These are phyloP conservation scores for Agapornis canus DNA, from an alignment of 2,797 vertebrate genomes.

Conservation along the genomic window DNA sequence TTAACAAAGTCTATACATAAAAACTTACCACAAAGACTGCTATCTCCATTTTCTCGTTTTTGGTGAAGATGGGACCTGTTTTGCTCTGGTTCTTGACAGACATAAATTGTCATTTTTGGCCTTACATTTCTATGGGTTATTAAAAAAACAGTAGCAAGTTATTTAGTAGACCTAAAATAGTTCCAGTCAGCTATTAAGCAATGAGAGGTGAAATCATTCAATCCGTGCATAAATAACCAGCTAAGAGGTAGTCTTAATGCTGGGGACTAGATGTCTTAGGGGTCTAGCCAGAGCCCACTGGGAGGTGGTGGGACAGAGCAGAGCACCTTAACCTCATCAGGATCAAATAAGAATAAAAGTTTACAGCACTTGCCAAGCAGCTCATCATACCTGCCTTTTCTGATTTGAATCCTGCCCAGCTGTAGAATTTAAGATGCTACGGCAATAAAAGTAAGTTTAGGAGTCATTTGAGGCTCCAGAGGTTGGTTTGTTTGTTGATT, in stretches of 20 bases:
- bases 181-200: neutral
- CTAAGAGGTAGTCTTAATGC: neutral
- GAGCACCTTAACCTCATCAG: neutral
- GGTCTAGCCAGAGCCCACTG: neutral
- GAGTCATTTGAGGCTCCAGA: neutral
- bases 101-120: constrained; percentile 92
- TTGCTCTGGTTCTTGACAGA: constrained; percentile 88
- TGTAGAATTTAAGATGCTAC: neutral
- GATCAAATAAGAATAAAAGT: neutral
- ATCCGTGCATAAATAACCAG: neutral
- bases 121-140: constrained; percentile 80
- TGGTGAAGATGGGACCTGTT: constrained; percentile 75
- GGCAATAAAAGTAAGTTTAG: neutral
- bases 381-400: neutral
- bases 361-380: neutral
- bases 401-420: neutral
- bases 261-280: neutral
- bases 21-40: constrained; percentile 78
- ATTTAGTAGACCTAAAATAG: neutral
- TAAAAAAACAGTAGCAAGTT: constrained; percentile 8
- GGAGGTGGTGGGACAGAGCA: neutral
- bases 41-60: constrained; percentile 79
- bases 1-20: neutral
- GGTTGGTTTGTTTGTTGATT: neutral
- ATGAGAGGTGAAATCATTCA: neutral